Evolutionary conservation across 2,888 invertebrate genomes (phyloP).

Genomic region (Xestia c-nigrum): DNA sequence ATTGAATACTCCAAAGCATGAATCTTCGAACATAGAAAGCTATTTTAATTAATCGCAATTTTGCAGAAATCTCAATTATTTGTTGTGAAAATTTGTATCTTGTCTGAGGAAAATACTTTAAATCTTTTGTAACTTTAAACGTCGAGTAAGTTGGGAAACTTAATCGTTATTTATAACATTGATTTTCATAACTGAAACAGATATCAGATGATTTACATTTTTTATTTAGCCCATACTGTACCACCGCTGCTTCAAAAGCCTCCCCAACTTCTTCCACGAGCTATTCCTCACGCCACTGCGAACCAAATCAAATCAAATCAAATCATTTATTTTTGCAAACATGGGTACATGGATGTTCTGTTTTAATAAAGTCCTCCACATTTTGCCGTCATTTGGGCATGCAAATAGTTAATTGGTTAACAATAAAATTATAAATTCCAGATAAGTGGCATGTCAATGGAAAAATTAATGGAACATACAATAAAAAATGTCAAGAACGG

Average conservation of each 20-base stretch:
- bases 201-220: neutral
- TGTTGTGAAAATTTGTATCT: constrained; percentile 50
- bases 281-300: neutral
- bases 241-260: neutral
- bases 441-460: no score
- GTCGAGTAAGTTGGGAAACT: constrained; percentile 35
- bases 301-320: no score
- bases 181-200: neutral
- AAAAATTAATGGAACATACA: no score
- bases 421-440: no score
- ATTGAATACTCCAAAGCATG: constrained; percentile 40
- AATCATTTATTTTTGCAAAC: no score
- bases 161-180: constrained; percentile 29
- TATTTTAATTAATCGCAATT: constrained; percentile 60
- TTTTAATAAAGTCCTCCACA: no score
- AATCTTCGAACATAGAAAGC: constrained; percentile 55
- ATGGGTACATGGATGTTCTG: no score
- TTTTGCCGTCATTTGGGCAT: no score
- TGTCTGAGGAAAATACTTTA: constrained; percentile 50
- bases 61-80: constrained; percentile 56
- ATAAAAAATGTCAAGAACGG: no score
- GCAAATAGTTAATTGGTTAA: no score
- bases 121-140: constrained; percentile 33
- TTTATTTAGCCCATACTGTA: neutral
- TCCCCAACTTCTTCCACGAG: neutral